Percentiles rank a stretch among this genome's conserved stretches.
Evolutionary conservation across 2,888 invertebrate species (phyloP).

Genomic region (Standfussiana lucernea): DNA sequence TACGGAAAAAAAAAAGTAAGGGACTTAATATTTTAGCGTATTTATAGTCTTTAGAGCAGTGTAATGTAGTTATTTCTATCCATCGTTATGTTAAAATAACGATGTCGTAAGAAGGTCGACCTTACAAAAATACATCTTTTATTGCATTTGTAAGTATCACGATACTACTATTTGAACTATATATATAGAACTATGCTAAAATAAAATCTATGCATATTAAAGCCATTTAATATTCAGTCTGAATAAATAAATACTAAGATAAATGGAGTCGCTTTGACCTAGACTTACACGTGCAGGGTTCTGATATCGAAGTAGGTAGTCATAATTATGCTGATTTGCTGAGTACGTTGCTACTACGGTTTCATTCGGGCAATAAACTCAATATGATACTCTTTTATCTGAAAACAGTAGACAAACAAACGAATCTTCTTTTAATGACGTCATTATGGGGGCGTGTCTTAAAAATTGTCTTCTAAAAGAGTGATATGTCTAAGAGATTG

Average conservation of each 20-base stretch:
- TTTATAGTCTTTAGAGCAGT: neutral
- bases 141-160: neutral
- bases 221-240: constrained; percentile 29
- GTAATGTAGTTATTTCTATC: neutral
- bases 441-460: constrained; percentile 21
- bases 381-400: constrained; percentile 39
- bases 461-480: neutral
- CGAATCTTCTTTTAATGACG: constrained; percentile 4
- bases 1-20: too few species aligned
- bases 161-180: neutral
- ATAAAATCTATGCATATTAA: constrained; percentile 2
- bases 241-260: constrained; percentile 40
- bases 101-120: neutral
- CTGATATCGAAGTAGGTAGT: constrained; percentile 51
- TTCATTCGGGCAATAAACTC: constrained; percentile 40
- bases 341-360: constrained; percentile 24
- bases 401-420: constrained; percentile 10
- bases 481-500: neutral
- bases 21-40: neutral
- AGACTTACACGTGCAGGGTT: constrained; percentile 48
- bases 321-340: constrained; percentile 50
- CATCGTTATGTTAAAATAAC: neutral
- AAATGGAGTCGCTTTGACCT: constrained; percentile 21
- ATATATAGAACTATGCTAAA: neutral
- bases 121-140: neutral